Percentiles rank a stretch among this genome's conserved stretches.
phyloP scores from a whole-genome alignment of 2,113 vertebrate genomes.

The Mionectes macconnelli region DNA sequence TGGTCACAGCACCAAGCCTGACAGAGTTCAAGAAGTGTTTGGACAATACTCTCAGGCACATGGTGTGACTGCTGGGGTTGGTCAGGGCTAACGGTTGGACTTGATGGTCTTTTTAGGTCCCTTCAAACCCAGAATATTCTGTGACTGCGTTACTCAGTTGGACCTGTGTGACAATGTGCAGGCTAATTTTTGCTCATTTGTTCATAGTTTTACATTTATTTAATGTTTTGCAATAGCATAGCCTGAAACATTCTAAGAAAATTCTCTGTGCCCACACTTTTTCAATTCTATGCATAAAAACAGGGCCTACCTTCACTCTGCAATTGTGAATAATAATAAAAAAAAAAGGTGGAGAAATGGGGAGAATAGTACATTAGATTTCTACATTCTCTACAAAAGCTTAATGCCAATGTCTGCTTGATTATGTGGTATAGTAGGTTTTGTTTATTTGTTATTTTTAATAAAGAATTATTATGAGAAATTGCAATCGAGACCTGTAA shows the following conservation, averaged over 20 bases:
- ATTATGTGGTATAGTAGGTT: background rate
- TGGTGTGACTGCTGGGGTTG: background rate
- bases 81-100: background rate
- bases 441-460: background rate
- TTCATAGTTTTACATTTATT: background rate
- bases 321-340: background rate
- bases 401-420: background rate
- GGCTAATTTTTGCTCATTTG: background rate
- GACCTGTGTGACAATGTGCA: background rate
- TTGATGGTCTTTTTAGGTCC: background rate
- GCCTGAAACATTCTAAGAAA: background rate
- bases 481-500: background rate
- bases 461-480: background rate
- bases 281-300: background rate
- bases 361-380: background rate
- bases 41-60: background rate
- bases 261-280: background rate
- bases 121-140: background rate
- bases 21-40: background rate
- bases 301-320: background rate
- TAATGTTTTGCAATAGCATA: background rate
- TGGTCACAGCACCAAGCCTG: background rate
- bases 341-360: background rate
- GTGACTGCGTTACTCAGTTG: background rate
- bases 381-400: background rate